Base-by-base conservation (phyloP, 2,113 vertebrate species). In the Phylloscopus trochilus region DNA sequence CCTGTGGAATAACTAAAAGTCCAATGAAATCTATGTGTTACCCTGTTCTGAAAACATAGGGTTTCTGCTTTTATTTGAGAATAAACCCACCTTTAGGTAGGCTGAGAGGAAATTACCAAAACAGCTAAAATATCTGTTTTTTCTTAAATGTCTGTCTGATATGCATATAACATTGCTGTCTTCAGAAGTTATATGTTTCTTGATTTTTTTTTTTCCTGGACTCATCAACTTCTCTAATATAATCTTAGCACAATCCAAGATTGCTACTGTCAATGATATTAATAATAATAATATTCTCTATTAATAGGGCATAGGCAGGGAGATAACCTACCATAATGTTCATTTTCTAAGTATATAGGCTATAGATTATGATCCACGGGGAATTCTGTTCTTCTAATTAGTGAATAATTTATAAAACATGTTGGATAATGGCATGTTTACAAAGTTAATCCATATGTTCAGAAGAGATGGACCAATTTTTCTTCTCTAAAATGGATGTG, bases 371-470 rank as follows among this genome's bases (percentile, higher is more conserved):
- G 30, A 68, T 69, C 74, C n/a, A 21, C 3, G 6, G 69, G 62
- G 73, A 95, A 55, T 85, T 26, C 37, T 59, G 16, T 72, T 94
- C 53, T 92, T 46, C 67, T 82, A 67, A 81, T 90, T 87, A 70
- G n/a, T 95, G 68, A 96, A 95, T 93, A 87, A 96, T 94, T 95
- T 67, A 95, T 89, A 80, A 82, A 51, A 9, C 15, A 8, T 6
- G 0, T 72, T 67, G 77, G 62, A 26, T 93, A 96, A 95, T 93
- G 75, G 63, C 73, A 77, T 90, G 62, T 95, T 94, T 93, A 47
- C 51, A 68, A 44, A 90, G 72, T 68, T 95, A 90, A 91, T 84
- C 74, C 59, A 81, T 92, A 75, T 12, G 28, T 90, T 93, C 77
- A 75, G 22, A 90, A 82, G 73, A 77, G 62, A 60, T 35, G 30